Conservation (phyloP, 2,888 invertebrate species). For the Allophyes oxyacanthae region DNA sequence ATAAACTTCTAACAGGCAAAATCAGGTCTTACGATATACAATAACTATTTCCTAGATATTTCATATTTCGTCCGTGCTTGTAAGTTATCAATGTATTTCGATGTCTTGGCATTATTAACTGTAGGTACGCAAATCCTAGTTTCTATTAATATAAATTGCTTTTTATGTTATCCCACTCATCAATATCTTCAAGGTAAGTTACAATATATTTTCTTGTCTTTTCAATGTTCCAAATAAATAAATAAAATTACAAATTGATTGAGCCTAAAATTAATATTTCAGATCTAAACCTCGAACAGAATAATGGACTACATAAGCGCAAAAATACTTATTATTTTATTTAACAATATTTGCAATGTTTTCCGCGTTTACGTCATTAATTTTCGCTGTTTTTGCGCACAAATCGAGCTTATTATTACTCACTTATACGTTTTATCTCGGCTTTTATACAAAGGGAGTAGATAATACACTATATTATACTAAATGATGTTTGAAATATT, state of each 20-base stretch:
- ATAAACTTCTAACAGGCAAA: constrained; percentile 44
- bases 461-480: constrained; percentile 46
- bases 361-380: constrained; percentile 29
- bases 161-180: constrained; percentile 11
- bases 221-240: constrained; percentile 38
- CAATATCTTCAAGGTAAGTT: constrained; percentile 18
- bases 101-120: constrained; percentile 44
- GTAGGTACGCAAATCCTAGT: constrained; percentile 27
- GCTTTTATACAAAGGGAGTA: constrained; percentile 40
- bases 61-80: constrained; percentile 39
- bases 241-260: constrained; percentile 11
- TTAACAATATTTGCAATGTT: constrained; percentile 33
- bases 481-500: constrained; percentile 45
- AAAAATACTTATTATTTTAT: constrained; percentile 17
- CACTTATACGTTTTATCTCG: constrained; percentile 31
- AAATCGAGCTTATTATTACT: constrained; percentile 23
- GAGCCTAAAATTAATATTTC: constrained; percentile 32
- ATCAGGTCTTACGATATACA: constrained; percentile 44
- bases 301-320: constrained; percentile 30
- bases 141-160: constrained; percentile 23
- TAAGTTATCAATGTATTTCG: constrained; percentile 50
- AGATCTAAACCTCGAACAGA: constrained; percentile 28
- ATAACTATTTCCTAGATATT: constrained; percentile 44
- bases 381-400: constrained; percentile 29
- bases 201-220: constrained; percentile 6